Evolutionary conservation across 1,140 invertebrate genomes (phyloP).

Genomic region (Meloidogyne floridensis): DNA sequence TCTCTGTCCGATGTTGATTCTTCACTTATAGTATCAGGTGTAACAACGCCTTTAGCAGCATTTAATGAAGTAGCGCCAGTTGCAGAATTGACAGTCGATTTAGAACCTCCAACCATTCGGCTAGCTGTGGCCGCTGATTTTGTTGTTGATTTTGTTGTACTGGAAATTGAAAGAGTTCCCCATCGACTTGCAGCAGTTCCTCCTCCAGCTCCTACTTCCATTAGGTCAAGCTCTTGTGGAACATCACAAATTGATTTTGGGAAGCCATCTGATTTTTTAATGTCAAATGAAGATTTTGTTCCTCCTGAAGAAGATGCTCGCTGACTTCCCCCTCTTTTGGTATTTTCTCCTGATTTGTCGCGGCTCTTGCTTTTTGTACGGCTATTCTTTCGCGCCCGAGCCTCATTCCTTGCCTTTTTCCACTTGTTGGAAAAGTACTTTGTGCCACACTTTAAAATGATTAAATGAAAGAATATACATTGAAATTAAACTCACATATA

Average conservation of each 20-base stretch:
- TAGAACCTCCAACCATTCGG: neutral
- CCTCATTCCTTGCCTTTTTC: neutral
- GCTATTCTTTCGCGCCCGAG: neutral
- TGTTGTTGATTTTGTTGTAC: neutral
- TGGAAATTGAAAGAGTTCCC: neutral
- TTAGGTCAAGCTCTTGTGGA: neutral
- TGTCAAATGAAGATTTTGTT: neutral
- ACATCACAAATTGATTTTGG: neutral
- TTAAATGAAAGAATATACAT: neutral
- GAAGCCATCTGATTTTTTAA: neutral
- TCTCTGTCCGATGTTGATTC: neutral
- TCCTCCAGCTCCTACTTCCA: neutral
- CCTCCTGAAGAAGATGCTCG: neutral
- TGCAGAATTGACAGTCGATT: neutral
- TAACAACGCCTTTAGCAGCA: neutral
- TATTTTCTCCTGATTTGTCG: neutral
- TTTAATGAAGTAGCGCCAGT: neutral
- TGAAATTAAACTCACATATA: neutral
- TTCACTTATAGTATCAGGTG: constrained; percentile 5
- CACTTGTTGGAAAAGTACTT: neutral
- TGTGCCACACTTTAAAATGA: neutral
- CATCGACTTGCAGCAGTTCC: neutral
- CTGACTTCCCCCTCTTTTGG: neutral
- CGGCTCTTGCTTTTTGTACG: neutral
- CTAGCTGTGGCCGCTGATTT: neutral